Evolutionary conservation across 2,888 invertebrate genomes (phyloP).

Genomic region (Drosophila koepferae): DNA sequence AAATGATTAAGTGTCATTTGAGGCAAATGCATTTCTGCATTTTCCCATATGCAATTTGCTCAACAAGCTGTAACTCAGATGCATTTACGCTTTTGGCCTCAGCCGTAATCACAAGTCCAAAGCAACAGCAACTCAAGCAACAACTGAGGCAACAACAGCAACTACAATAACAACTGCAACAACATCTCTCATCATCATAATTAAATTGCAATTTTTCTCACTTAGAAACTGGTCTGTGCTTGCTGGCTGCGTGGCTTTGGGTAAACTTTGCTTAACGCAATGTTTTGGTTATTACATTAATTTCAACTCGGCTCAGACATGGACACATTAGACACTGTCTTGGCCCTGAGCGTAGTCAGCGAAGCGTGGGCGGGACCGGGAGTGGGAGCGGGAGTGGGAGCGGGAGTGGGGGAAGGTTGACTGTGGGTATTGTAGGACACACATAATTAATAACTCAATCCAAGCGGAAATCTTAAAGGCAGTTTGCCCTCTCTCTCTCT

Average conservation of each 20-base stretch:
- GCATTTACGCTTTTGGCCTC: conserved; percentile 6
- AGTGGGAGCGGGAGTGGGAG: not conserved
- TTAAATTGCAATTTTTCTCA: conserved; percentile 82
- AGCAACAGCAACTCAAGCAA: not conserved
- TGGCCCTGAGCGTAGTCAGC: conserved; percentile 33
- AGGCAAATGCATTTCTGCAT: not conserved
- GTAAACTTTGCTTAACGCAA: conserved; percentile 42
- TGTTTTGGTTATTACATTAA: conserved; percentile 59
- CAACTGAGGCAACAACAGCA: not conserved
- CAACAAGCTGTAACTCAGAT: conserved; percentile 20
- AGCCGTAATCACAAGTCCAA: not conserved
- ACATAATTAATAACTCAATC: conserved; percentile 82
- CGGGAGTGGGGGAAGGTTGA: not conserved
- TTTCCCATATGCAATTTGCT: conserved; percentile 27
- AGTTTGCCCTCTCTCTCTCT: not conserved
- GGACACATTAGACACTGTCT: conserved; percentile 52
- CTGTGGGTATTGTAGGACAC: conserved; percentile 17
- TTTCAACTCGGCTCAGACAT: conserved; percentile 58
- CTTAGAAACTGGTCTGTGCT: conserved; percentile 43
- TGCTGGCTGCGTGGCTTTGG: conserved; percentile 26
- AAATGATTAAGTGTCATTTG: conserved; percentile 11
- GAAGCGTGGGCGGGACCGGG: conserved; percentile 38
- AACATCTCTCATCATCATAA: conserved; percentile 58
- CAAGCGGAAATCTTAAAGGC: conserved; percentile 74
- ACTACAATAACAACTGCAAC: conserved; percentile 6